Base-by-base conservation (phyloP, 2,113 vertebrate species). In the Cnemophilus loriae region DNA sequence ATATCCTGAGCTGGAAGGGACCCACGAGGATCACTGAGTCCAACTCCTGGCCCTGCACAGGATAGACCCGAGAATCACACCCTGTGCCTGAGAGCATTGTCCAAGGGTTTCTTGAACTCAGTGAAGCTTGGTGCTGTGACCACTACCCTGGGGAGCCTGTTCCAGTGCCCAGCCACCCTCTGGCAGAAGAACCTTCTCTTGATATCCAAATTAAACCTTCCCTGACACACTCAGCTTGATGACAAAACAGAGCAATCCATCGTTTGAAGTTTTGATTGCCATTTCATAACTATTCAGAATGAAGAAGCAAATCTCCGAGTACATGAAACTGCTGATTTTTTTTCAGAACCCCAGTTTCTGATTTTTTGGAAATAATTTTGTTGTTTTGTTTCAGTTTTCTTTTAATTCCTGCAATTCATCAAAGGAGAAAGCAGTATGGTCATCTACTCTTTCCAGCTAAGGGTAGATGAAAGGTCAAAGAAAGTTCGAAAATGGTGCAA, bases 1-100 rank as follows among this genome's bases (percentile, higher is more conserved):
- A 47, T 35, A 47, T 5, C 16, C 39, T 19, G n/a, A 32, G 30
- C 5, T 47, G 46, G 33, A 60, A 47, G 11, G 21, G 16, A n/a
- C 20, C 6, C 16, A n/a, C 11, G n/a, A 10, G n/a, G 20, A 46
- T 32, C 30, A 46, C 2, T 4, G 20, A 68, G 11, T 53, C 16
- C 0, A 0, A 3, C 16, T 75, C 20, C 11, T 35, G 24, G 13
- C 11, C 39, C 30, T 68, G 16, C 24, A 60, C 6, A 21, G 6
- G 46, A 10, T 5, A 35, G 10, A 17, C 12, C 27, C 8, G 44
- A 50, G 15, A 30, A 24, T 26, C 16, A 23, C 32, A 37, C 1
- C 3, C 3, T 33, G 33, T 28, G 21, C 19, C 32, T 59, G 26
- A 42, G 4, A 49, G n/a, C 4, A 11, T 13, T 69, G 33, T 46